Conservation (phyloP, 2,888 invertebrate species). For the Camponotus fellah region DNA sequence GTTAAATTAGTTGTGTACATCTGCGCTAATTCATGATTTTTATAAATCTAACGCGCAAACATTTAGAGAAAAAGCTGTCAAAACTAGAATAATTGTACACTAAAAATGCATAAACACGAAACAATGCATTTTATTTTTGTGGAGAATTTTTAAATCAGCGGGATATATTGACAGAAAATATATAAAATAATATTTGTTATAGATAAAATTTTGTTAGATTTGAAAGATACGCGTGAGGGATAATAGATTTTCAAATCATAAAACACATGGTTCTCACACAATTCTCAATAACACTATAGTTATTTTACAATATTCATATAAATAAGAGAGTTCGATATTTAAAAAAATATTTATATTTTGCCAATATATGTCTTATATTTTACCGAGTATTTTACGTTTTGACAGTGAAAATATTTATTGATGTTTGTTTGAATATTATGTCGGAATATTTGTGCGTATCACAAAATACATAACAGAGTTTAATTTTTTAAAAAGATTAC, state of each 20-base stretch:
- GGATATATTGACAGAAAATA: slow-evolving; percentile 23
- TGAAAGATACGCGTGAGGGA: not conserved
- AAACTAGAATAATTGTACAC: slow-evolving; percentile 37
- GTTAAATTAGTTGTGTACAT: slow-evolving; percentile 23
- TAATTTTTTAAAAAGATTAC: slow-evolving; percentile 6
- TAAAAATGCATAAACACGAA: slow-evolving; percentile 32
- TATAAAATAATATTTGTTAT: slow-evolving; percentile 9
- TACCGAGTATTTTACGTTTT: too few species aligned
- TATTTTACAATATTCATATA: slow-evolving; percentile 30
- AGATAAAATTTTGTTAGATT: not conserved
- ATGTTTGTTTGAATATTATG: slow-evolving; percentile 1
- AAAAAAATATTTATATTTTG: slow-evolving; percentile 32
- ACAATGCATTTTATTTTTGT: slow-evolving; percentile 24
- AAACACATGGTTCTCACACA: slow-evolving; percentile 11
- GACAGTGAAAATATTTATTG: slow-evolving; percentile 32
- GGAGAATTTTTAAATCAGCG: slow-evolving; percentile 14
- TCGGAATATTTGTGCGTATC: not conserved
- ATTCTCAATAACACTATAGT: slow-evolving; percentile 13
- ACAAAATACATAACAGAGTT: not conserved
- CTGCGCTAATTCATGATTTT: slow-evolving; percentile 25
- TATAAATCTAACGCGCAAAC: not conserved
- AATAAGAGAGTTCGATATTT: slow-evolving; percentile 5
- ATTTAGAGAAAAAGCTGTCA: slow-evolving; percentile 21
- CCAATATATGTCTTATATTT: not conserved
- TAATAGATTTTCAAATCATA: slow-evolving; percentile 27